These are phyloP conservation scores for Porites cylindrica DNA, from an alignment of 92 coral and sea anemone genomes.

Conservation along the genomic window DNA sequence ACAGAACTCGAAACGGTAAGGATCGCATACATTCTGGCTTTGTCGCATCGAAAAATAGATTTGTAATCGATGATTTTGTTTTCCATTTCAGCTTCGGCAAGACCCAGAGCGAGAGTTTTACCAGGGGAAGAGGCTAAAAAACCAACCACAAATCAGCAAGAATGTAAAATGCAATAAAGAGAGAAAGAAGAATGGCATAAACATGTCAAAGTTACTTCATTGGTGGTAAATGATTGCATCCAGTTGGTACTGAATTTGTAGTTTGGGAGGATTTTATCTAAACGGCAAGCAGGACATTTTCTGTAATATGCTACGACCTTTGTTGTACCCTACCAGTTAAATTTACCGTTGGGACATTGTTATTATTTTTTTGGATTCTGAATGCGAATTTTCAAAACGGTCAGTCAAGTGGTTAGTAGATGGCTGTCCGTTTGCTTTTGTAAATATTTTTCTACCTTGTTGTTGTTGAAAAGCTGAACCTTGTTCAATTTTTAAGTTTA, in stretches of 20 bases:
- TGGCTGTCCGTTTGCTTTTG: background rate
- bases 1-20: too few relatives aligned
- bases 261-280: background rate
- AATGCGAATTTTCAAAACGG: background rate
- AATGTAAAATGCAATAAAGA: conserved; percentile 34
- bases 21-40: too few relatives aligned
- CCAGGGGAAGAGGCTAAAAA: conserved; percentile 3
- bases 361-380: background rate
- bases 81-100: conserved; percentile 9
- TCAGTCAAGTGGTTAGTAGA: background rate
- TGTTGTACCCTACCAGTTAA: background rate
- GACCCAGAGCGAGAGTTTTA: background rate
- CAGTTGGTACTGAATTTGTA: background rate
- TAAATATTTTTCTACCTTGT: too few relatives aligned
- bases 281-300: background rate
- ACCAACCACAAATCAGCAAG: conserved; percentile 12
- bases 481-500: too few relatives aligned
- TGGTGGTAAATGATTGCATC: background rate
- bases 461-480: too few relatives aligned
- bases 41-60: too few relatives aligned
- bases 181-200: too few relatives aligned
- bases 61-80: background rate
- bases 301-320: background rate
- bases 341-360: background rate
- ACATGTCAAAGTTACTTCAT: background rate